Base-by-base conservation (phyloP, 2,797 vertebrate genomes). In the Gymnothorax javanicus region DNA sequence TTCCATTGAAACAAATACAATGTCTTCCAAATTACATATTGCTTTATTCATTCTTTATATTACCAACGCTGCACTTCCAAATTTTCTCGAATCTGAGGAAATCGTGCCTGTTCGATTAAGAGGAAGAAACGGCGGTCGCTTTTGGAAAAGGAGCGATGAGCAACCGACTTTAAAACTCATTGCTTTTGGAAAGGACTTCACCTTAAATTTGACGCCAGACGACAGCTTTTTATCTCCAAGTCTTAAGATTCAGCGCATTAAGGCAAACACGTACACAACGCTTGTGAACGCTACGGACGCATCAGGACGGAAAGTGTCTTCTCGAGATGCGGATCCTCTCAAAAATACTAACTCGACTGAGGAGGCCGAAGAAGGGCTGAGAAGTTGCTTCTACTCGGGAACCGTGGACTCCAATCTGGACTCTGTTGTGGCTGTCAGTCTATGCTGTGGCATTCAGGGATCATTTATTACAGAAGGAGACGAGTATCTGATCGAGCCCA, bases 301-400 rank as follows among this genome's bases (percentile, higher is more conserved):
- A 79, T 83, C 81, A 59, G 75, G 83, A 17, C n/a, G 77, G 50
- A 23, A 62, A 56, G 81, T 4, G 52, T 62, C 43, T 52, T 54
- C 5, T 79, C 75, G 67, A 25, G 77, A 62, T 59, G 75, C 12
- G 20, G 82, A 83, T 62, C 27, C 82, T 52, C 62, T 33, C 9
- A 23, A 17, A 85, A 84, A 86, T 84, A 88, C 89, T 56, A 92
- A 91, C 89, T 90, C 89, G 87, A 92, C 62, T 0, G 92, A 90
- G 58, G 92, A 91, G 64, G 88, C 60, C 23, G 93, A 79, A 7
- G 92, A 75, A 2, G 89, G 89, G 12, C 92, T 97, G 54, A 95
- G 95, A 85, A 89, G 89, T 71, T 99, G 98, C 89, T 98, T 99
- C 87, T 98, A 97, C 94, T 94, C 97, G 0, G 98, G 98, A 5